Base-by-base conservation (phyloP, 2,888 invertebrate species). In the Ethmia dodecea region DNA sequence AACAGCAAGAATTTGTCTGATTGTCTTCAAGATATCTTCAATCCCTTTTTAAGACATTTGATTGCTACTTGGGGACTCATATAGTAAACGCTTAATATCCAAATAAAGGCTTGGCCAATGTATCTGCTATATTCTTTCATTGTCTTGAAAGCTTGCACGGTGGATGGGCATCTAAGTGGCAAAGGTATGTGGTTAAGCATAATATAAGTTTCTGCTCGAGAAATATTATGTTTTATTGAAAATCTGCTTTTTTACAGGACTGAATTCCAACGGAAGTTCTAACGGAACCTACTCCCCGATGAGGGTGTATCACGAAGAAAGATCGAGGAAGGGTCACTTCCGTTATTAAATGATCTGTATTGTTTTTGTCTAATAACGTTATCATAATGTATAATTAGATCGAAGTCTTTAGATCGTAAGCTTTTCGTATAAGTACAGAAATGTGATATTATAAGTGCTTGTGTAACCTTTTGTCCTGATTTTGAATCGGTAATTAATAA, bases 281-380 rank as follows among this genome's bases (percentile, higher is more conserved):
- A 92, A 91, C 55, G 93, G 93, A 33, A 91, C 89, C 43, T 94
- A 94, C 62, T 92, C 94, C 10, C 94, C 94, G 1, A 88, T 94
- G 64, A 86, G 93, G 52, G 93, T 94, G 8, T 94, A 94, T 61
- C 94, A 94, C 73, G 94, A 94, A 60, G 92, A 93, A 57, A 88
- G 92, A 57, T 93, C 93, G 43, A 90, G 91, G 62, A 94, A 94
- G 74, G 93, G 93, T 41, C 93, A 94, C 65, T 94, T 94, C 84
- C 90, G 93, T 69, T 94, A 94, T 74, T 94, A 88, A 88, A 42
- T 40, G 31, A 37, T 20, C 9, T 15, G 24, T 28, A 10, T 31
- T 28, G 14, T 27, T 26, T 3, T 16, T 18, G 28, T 28, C 5
- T 6, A 30, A 20, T 30, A 20, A 11, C 12, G 30, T 16, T 35